Conservation (phyloP, 2,797 vertebrate species). For the Chelonia mydas region DNA sequence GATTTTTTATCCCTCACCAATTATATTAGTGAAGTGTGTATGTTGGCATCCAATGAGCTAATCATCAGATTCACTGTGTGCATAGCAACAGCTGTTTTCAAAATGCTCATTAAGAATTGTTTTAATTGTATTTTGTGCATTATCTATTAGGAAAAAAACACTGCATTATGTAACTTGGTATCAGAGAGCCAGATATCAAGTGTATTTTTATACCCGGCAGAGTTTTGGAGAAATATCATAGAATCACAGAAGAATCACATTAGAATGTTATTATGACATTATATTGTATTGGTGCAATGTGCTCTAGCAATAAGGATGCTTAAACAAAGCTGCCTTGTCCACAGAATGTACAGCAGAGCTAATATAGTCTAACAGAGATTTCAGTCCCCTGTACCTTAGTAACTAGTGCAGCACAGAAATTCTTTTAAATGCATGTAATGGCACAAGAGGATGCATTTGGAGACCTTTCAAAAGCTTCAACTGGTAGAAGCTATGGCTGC, state of each 20-base stretch:
- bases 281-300: not conserved
- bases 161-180: not conserved
- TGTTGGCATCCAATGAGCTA: not conserved
- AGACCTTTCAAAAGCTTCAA: not conserved
- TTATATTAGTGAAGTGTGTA: not conserved
- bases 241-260: not conserved
- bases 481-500: not conserved
- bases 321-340: conserved; percentile 14
- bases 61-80: not conserved
- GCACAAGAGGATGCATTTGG: not conserved
- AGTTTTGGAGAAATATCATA: conserved; percentile 8
- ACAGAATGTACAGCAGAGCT: not conserved
- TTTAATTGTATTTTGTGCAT: not conserved
- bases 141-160: not conserved
- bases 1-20: not conserved
- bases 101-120: conserved; percentile 6
- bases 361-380: conserved; percentile 42
- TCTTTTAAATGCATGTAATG: not conserved
- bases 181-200: not conserved
- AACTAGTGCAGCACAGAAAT: not conserved
- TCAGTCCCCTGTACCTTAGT: not conserved
- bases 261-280: not conserved
- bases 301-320: conserved; percentile 5
- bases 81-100: accelerated
- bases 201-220: not conserved